Conservation (phyloP, 2,888 invertebrate genomes). For the Erynnis tages region DNA sequence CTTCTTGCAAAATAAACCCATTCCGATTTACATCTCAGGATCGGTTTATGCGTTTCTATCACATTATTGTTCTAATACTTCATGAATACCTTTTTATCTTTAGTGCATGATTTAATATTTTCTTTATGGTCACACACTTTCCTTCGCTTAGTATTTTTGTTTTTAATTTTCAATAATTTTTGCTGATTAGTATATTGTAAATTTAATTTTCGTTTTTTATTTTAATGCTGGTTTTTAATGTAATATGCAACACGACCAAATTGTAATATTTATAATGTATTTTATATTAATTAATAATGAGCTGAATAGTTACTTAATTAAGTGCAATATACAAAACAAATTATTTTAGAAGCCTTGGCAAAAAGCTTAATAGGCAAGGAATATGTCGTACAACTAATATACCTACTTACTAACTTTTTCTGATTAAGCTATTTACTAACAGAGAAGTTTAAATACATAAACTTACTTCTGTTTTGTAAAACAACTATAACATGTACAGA, state of each 20-base stretch:
- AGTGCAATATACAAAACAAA: conserved; percentile 10
- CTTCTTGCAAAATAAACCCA: conserved; percentile 19
- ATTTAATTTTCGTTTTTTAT: conserved; percentile 11
- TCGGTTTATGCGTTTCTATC: conserved; percentile 24
- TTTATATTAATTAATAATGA: conserved; percentile 22
- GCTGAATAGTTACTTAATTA: conserved; percentile 8
- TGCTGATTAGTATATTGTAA: conserved; percentile 17
- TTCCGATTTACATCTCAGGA: conserved; percentile 20
- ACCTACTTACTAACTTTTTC: conserved; percentile 5
- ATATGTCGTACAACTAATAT: conserved; percentile 1
- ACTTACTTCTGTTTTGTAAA: conserved; percentile 46
- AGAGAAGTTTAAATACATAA: conserved; percentile 16
- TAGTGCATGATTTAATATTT: conserved; percentile 25
- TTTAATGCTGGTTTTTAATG: conserved; percentile 30
- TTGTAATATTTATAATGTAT: conserved; percentile 51
- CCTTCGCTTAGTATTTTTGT: conserved; percentile 20
- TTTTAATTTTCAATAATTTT: conserved; percentile 18
- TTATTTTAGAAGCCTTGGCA: conserved; percentile 10
- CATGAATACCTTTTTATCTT: conserved; percentile 16
- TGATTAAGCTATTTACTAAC: conserved; percentile 23
- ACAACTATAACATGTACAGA: conserved; percentile 63
- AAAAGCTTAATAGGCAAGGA: conserved; percentile 22
- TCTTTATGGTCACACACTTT: conserved; percentile 13
- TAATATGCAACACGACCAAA: conserved; percentile 76
- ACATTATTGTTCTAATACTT: conserved; percentile 18